Percentiles rank a stretch among this genome's conserved stretches.
phyloP scores from a whole-genome alignment of 2,797 vertebrate species.

The Coluber constrictor region DNA sequence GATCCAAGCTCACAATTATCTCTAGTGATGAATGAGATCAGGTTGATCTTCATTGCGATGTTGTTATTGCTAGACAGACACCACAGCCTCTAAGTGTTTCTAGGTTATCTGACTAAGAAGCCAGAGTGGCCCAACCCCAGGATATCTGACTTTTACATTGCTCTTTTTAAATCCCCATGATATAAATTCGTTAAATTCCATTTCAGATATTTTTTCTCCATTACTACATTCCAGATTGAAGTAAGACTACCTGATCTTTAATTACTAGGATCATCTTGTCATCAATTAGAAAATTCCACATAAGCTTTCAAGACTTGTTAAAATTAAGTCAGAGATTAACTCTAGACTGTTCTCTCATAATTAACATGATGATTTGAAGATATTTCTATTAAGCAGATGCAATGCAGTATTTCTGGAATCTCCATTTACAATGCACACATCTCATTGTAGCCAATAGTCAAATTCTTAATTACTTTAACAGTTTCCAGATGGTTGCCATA shows the following conservation, averaged over 20 bases:
- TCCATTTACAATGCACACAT: background rate
- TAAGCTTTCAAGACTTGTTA: conserved; percentile 1
- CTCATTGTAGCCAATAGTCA: background rate
- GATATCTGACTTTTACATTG: background rate
- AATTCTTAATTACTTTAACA: background rate
- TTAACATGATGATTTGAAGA: background rate
- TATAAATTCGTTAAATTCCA: background rate
- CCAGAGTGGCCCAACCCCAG: background rate
- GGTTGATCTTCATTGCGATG: background rate
- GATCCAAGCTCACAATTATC: background rate
- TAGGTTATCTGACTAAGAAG: background rate
- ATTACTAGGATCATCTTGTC: background rate
- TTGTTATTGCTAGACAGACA: background rate
- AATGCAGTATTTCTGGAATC: background rate
- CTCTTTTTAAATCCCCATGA: background rate
- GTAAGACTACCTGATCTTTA: background rate
- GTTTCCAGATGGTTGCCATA: background rate
- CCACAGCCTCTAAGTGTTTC: background rate
- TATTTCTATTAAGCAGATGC: background rate
- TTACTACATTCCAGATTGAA: background rate
- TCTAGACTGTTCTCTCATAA: background rate
- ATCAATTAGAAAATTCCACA: background rate
- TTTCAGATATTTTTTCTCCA: background rate
- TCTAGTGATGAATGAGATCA: background rate
- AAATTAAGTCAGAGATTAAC: background rate